A percentile compares a stretch with the other conserved stretches of the same genome.
These are phyloP conservation scores for Oreonectes daqikongensis DNA, from an alignment of 2,797 vertebrate genomes.

Conservation along the genomic window DNA sequence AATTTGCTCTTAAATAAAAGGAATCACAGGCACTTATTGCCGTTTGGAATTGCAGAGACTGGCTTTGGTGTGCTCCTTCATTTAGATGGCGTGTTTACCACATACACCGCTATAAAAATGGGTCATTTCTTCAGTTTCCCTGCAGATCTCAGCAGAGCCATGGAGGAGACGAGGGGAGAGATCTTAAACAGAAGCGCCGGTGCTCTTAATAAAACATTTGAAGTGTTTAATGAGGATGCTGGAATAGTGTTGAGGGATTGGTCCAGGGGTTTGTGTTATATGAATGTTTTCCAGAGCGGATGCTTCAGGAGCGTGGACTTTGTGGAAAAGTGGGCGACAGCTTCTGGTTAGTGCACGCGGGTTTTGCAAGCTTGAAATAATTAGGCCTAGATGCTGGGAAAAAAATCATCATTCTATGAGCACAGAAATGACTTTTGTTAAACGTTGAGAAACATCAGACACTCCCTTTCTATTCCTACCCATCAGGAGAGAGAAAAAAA, in stretches of 20 bases:
- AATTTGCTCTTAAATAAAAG: slow-evolving; percentile 60
- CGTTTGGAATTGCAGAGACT: slow-evolving; percentile 14
- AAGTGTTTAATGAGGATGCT: slow-evolving; percentile 33
- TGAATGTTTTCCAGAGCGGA: slow-evolving; percentile 2
- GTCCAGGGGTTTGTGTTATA: slow-evolving; percentile 35
- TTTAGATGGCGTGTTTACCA: slow-evolving; percentile 55
- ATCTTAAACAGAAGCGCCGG: slow-evolving; percentile 48
- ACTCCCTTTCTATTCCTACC: slow-evolving; percentile 40
- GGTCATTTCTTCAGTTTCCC: slow-evolving; percentile 60
- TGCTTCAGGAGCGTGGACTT: too few species aligned
- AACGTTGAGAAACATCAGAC: slow-evolving; percentile 61
- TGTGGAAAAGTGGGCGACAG: slow-evolving; percentile 41
- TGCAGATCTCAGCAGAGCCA: slow-evolving; percentile 48
- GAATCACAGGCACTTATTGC: slow-evolving; percentile 32
- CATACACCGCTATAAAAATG: slow-evolving; percentile 59
- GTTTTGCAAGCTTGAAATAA: slow-evolving; percentile 62
- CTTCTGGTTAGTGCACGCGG: slow-evolving; percentile 54
- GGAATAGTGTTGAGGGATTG: slow-evolving; percentile 29
- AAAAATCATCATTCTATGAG: slow-evolving; percentile 55
- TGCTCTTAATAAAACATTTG: slow-evolving; percentile 53
- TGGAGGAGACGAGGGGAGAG: slow-evolving; percentile 45
- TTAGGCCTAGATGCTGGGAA: slow-evolving; percentile 58
- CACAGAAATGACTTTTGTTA: slow-evolving; percentile 46
- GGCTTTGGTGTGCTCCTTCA: slow-evolving; percentile 48
- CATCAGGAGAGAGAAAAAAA: slow-evolving; percentile 21